Base-by-base conservation (phyloP, 1,140 invertebrate genomes). In the Papilio polyxenes region DNA sequence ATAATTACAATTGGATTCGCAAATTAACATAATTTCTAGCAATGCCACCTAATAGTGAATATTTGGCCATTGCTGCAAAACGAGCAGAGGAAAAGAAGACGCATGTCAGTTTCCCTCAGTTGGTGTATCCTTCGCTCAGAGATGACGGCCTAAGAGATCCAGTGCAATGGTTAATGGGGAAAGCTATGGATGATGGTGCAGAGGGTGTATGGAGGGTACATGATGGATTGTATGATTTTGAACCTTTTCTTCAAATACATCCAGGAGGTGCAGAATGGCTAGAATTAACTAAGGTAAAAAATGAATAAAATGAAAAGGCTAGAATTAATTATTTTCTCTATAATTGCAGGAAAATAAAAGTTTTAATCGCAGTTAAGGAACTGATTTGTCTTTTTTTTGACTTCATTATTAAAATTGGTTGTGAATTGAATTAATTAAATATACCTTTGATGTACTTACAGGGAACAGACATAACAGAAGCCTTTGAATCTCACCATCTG, bases 241-340 rank as follows among this genome's bases (percentile, higher is more conserved):
- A 92, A 3, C 90, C 93, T 40, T 98, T 97, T 88, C 93, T 96
- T 0, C 87, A 95, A 2, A 94, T 88, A 11, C 97, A 98, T 95
- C 97, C 97, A 4, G 97, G 97, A 37, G 97, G 97, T 10, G 77
- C 92, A 44, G 96, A 97, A 87, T 98, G 97, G 97, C 91, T 98
- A 7, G 85, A 94, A 82, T 77, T 96, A 6, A 97, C 97, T 3
- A 96, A 96, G 90, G 96, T 96, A 88, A 80, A 15, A 77, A 72
- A 11, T 83, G 31, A 15, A 62, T 40, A 48, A 49, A 76, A 3
- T 56, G 0, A 56, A 20, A 59, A 59, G 17, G n/a, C 6, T 15
- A 17, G n/a, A 6, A n/a, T 44, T 44, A 2, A 0, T n/a, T n/a
- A 8, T 53, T 53, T 15, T 53, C 1, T 53, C 13, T 53, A 51